These are phyloP conservation scores for Gymnodraco acuticeps DNA, from an alignment of 2,797 vertebrate genomes.

Conservation along the genomic window DNA sequence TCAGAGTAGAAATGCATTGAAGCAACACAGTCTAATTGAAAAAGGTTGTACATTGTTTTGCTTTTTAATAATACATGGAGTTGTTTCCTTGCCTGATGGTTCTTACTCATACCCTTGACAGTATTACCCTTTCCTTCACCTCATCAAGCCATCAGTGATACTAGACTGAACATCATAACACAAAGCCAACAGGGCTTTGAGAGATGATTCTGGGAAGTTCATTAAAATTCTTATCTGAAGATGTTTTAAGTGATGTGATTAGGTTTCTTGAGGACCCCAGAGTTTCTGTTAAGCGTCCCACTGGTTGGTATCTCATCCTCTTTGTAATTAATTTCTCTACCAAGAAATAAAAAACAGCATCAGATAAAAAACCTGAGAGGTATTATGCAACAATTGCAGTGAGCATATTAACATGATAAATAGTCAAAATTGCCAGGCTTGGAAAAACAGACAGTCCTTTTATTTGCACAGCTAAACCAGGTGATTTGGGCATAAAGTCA, in stretches of 20 bases:
- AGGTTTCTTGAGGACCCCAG: slow-evolving; percentile 66
- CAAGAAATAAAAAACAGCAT: slow-evolving; percentile 38
- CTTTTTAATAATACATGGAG: neutral
- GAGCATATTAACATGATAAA: slow-evolving; percentile 60
- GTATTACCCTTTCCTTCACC: slow-evolving; percentile 21
- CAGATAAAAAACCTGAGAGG: slow-evolving; percentile 66
- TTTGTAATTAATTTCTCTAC: slow-evolving; percentile 76
- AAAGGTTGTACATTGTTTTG: neutral
- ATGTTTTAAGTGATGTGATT: slow-evolving; percentile 75
- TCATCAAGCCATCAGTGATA: slow-evolving; percentile 32
- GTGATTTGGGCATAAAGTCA: slow-evolving; percentile 6
- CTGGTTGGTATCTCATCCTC: slow-evolving; percentile 67
- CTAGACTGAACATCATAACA: slow-evolving; percentile 36
- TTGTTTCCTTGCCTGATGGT: slow-evolving; percentile 18
- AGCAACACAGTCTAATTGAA: slow-evolving; percentile 8
- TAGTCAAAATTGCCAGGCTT: slow-evolving; percentile 37
- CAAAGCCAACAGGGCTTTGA: slow-evolving; percentile 52
- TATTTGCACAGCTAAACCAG: slow-evolving; percentile 11
- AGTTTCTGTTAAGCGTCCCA: slow-evolving; percentile 61
- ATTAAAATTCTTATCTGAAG: slow-evolving; percentile 76
- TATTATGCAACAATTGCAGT: slow-evolving; percentile 65
- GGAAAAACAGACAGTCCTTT: neutral
- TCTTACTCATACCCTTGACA: slow-evolving; percentile 14
- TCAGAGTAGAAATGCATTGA: slow-evolving; percentile 5
- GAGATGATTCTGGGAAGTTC: slow-evolving; percentile 66